Evolutionary conservation across 1,140 invertebrate species (phyloP).

Genomic region (Drosophila kohkoa): DNA sequence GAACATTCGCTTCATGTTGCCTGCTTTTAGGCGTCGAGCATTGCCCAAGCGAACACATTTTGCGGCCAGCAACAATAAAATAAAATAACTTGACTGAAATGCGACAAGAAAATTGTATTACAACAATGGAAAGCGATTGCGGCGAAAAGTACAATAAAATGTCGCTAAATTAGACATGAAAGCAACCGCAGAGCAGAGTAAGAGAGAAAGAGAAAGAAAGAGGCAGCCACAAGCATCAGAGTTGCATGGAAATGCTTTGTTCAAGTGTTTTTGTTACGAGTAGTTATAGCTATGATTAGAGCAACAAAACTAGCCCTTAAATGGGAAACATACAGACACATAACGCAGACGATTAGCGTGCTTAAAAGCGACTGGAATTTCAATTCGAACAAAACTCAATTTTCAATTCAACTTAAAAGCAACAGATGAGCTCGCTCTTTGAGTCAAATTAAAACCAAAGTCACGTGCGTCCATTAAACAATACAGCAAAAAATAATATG

Average conservation of each 20-base stretch:
- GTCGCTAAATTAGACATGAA: slow-evolving; percentile 83
- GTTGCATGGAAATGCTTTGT: slow-evolving; percentile 32
- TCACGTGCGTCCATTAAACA: slow-evolving; percentile 64
- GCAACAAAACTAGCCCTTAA: not conserved
- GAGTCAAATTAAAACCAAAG: slow-evolving; percentile 37
- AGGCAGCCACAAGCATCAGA: slow-evolving; percentile 1
- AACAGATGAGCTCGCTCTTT: slow-evolving; percentile 20
- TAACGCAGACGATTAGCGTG: not conserved
- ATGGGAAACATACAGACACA: not conserved
- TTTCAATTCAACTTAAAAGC: slow-evolving; percentile 8
- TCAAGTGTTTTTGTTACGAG: not conserved
- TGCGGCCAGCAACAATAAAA: slow-evolving; percentile 71
- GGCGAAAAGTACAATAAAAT: slow-evolving; percentile 82
- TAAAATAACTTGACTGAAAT: slow-evolving; percentile 69
- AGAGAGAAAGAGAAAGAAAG: slow-evolving; percentile 16
- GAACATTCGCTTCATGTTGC: slow-evolving; percentile 56
- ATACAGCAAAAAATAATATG: slow-evolving; percentile 57
- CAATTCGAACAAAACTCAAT: slow-evolving; percentile 6
- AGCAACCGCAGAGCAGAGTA: slow-evolving; percentile 62
- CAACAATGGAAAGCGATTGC: slow-evolving; percentile 80
- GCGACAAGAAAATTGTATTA: slow-evolving; percentile 82
- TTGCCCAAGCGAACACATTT: slow-evolving; percentile 63
- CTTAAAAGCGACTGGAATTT: slow-evolving; percentile 1
- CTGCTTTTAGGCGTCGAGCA: slow-evolving; percentile 66
- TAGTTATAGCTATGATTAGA: slow-evolving; percentile 13